Base-by-base conservation (phyloP, 2,888 invertebrate species). In the Schizaphis graminum region DNA sequence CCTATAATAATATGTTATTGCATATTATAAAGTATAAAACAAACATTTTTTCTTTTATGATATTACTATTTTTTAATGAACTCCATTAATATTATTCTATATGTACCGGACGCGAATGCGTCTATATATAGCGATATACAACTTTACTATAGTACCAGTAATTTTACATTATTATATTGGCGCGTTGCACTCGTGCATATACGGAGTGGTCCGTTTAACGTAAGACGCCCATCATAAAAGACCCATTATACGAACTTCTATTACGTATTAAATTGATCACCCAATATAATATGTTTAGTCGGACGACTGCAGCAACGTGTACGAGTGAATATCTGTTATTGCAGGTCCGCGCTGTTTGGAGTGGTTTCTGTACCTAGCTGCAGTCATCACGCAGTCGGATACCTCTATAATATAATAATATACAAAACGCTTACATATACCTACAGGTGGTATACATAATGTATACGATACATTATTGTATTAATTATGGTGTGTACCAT, bases 401-500 rank as follows among this genome's bases (percentile, higher is more conserved):
- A 35, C 77, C 35, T 35, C 77, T 35, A 35, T 77, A 77, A 21
- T 0, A 35, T 77, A 21, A 77, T 77, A 77, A 77, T 77, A 41
- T 35, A 77, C 21, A 24, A 77, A 77, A 77, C 77, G 21, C 35
- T 7, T 77, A 13, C 13, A 35, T 67, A 67, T 77, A 77, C 77
- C 35, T 21, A 77, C 77, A 77, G 35, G 77, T 77, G 35, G 77
- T 77, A 21, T 4, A 28, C 21, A 35, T 21, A 35, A n/a, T n/a
- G n/a, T n/a, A 77, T 77, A 41, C 77, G 77, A 35, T 77, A 24
- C 35, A 35, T 35, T 77, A 67, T 67, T 13, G 77, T 77, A 77
- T 77, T 77, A 77, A 77, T 77, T 77, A 35, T 77, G 77, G 77
- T 77, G 77, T 77, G 77, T 77, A 41, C 77, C 77, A 77, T 24